phyloP scores from a whole-genome alignment of 2,888 invertebrate species.

The Panzeria rudis region DNA sequence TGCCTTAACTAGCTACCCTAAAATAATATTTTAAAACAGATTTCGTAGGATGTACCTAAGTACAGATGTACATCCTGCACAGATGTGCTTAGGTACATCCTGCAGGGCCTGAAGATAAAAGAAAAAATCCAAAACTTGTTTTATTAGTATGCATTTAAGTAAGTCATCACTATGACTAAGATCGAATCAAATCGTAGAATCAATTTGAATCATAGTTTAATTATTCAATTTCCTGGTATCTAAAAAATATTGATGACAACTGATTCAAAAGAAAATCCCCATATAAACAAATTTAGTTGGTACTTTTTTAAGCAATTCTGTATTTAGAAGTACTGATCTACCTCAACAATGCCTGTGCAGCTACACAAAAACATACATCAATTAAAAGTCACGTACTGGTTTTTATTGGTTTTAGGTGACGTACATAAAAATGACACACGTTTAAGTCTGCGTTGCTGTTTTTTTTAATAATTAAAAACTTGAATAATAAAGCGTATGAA shows the following conservation, averaged over 20 bases:
- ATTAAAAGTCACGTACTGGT: not conserved
- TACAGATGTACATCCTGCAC: too few species aligned
- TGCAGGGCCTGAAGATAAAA: too few species aligned
- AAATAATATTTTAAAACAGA: too few species aligned
- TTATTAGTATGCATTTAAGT: too few species aligned
- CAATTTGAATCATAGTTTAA: too few species aligned
- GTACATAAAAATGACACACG: not conserved
- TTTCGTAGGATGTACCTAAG: too few species aligned
- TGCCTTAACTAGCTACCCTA: too few species aligned
- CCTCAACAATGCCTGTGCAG: slow-evolving; percentile 5
- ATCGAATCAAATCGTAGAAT: too few species aligned
- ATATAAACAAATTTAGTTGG: not conserved
- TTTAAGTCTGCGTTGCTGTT: not conserved
- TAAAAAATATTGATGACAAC: not conserved
- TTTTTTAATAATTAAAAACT: not conserved
- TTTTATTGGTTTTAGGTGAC: slow-evolving; percentile 38
- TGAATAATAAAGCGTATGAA: not conserved
- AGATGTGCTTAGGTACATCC: too few species aligned
- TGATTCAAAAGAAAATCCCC: slow-evolving; percentile 6
- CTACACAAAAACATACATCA: slow-evolving; percentile 20
- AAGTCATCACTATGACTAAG: too few species aligned
- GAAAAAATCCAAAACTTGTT: too few species aligned
- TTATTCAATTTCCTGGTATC: not conserved
- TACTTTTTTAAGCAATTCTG: slow-evolving; percentile 65
- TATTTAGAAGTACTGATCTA: slow-evolving; percentile 26